Evolutionary conservation across 2,113 vertebrate species (phyloP).

Genomic region (Theropithecus gelada): DNA sequence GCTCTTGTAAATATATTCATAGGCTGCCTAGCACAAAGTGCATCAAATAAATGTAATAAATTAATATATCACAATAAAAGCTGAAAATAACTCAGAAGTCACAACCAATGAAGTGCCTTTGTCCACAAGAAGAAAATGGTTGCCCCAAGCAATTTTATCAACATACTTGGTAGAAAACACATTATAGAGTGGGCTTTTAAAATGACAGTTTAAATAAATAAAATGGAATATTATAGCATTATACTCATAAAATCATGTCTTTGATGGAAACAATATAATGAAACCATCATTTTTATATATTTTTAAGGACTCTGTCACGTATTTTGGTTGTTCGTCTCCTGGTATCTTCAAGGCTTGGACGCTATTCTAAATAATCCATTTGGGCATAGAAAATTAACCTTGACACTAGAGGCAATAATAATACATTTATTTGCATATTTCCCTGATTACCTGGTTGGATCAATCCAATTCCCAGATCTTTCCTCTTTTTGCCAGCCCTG

Average conservation of each 20-base stretch:
- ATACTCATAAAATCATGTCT: conserved; percentile 35
- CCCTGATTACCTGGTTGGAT: not conserved
- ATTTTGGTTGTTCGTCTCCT: not conserved
- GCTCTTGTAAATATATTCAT: not conserved
- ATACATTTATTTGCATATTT: conserved; percentile 22
- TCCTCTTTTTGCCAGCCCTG: not conserved
- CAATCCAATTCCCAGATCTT: not conserved
- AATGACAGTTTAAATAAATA: conserved; percentile 47
- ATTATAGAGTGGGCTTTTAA: not conserved
- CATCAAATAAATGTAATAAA: not conserved
- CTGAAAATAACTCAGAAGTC: conserved; percentile 9
- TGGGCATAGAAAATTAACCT: conserved; percentile 33
- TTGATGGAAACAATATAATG: conserved; percentile 12
- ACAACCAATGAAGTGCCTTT: conserved; percentile 37
- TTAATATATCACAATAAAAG: not conserved
- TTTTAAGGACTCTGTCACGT: not conserved
- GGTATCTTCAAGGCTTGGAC: not conserved
- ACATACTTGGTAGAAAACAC: conserved; percentile 23
- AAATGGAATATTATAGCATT: not conserved
- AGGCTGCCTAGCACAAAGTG: not conserved
- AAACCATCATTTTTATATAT: conserved; percentile 10
- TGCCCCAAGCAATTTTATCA: conserved; percentile 40
- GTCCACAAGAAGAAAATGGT: conserved; percentile 20
- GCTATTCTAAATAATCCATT: conserved; percentile 6
- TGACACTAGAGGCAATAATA: not conserved